phyloP scores from a whole-genome alignment of 1,140 invertebrate genomes.

The Antheraea pernyi region DNA sequence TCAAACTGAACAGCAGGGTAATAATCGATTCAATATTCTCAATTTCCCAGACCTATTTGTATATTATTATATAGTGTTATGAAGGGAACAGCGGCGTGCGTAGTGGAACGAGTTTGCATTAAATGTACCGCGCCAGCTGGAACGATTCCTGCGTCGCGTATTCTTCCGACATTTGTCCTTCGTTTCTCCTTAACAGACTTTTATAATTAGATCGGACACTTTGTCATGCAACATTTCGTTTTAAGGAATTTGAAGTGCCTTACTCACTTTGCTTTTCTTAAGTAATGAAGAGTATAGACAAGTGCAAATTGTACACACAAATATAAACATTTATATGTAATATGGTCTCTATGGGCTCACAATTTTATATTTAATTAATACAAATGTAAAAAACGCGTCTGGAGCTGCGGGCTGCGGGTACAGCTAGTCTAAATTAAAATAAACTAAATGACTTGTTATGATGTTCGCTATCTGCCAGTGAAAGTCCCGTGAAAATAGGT shows the following conservation, averaged over 20 bases:
- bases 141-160: not conserved
- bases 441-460: no score
- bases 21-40: no score
- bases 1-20: no score
- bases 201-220: constrained; percentile 29
- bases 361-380: no score
- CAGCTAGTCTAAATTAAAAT: no score
- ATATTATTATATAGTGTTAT: not conserved
- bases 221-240: constrained; percentile 13
- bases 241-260: not conserved
- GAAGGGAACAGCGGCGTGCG: not conserved
- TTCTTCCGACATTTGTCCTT: constrained; percentile 22
- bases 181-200: constrained; percentile 25
- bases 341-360: no score
- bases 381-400: no score
- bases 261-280: not conserved
- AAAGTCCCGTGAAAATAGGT: no score
- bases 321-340: no score
- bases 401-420: no score
- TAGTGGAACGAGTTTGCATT: no score
- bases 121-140: not conserved
- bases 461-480: no score
- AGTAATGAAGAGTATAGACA: not conserved
- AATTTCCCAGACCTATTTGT: not conserved
- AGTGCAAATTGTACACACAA: not conserved